Base-by-base conservation (phyloP, 2,797 vertebrate genomes). In the Chelon labrosus region DNA sequence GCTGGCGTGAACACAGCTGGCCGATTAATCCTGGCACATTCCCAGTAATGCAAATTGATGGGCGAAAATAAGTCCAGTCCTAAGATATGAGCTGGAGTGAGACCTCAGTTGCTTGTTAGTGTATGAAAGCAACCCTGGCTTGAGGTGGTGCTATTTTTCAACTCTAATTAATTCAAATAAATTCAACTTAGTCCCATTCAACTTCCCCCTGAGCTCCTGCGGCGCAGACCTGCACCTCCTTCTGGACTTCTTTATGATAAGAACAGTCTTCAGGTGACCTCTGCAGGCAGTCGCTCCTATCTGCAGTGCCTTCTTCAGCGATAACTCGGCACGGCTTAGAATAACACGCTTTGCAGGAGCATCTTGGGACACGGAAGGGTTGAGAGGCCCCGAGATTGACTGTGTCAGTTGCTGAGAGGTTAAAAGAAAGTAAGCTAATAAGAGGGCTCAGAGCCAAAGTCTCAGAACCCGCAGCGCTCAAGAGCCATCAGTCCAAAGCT, bases 351-450 rank as follows among this genome's bases (percentile, higher is more conserved):
- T 61, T 11, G 51, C 50, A 25, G 62, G n/a, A 70, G 56, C 3
- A 16, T 57, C 70, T 54, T 3, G 31, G 55, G 74, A 63, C 49
- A 39, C 16, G 0, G 52, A 60, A 63, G 47, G 66, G 65, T 35
- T 25, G 59, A 70, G 70, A 70, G 41, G 67, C 12, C 1, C 25
- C 1, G 17, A 59, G 77, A 86, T 70, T 61, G 84, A 82, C 75
- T 31, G 70, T 65, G 69, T 80, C 79, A 71, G 70, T 14, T 64
- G 79, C 64, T 16, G 71, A 75, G 73, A 84, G 65, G 67, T 79
- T 82, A 65, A 85, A 75, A 79, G 65, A 79, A 85, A 82, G 65
- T 37, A 25, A 79, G 77, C 25, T 51, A 74, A 80, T 80, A 70
- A 77, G 58, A 82, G 16, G 53, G 73, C 75, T 41, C 11, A 0